These are phyloP conservation scores for Hemicrepidius hirtus DNA, from an alignment of 2,888 invertebrate genomes.

Conservation along the genomic window DNA sequence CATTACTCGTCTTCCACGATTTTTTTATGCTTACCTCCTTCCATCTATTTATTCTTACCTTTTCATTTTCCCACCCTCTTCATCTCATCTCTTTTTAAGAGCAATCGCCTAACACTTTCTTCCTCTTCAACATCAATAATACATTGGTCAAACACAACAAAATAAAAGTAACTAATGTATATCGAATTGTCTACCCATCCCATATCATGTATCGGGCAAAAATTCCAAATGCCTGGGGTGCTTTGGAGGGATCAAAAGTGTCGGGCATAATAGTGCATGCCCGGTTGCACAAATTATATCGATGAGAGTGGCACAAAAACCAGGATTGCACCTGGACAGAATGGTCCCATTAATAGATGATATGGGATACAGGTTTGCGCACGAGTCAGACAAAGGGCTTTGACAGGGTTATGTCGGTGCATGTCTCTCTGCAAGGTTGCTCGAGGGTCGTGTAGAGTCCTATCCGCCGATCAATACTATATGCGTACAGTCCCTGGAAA, in stretches of 20 bases:
- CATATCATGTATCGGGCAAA: background rate
- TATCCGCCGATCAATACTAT: slow-evolving; percentile 64
- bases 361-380: slow-evolving; percentile 54
- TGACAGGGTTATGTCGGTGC: slow-evolving; percentile 58
- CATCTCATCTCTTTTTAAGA: too few species aligned
- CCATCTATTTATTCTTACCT: too few species aligned
- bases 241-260: slow-evolving; percentile 1
- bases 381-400: slow-evolving; percentile 60
- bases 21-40: too few species aligned
- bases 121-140: too few species aligned
- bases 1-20: too few species aligned
- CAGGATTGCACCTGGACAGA: slow-evolving; percentile 16
- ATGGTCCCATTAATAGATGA: background rate
- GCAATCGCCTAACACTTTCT: too few species aligned
- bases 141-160: too few species aligned
- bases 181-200: too few species aligned
- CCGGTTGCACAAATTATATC: background rate
- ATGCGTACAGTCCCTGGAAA: slow-evolving; percentile 63
- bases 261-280: background rate
- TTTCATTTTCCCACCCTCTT: too few species aligned
- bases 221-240: background rate
- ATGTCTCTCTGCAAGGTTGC: slow-evolving; percentile 62
- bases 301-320: slow-evolving; percentile 17
- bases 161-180: too few species aligned
- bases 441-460: slow-evolving; percentile 59